Evolutionary conservation across 2,113 vertebrate species (phyloP).

Genomic region (Globicephala melas): DNA sequence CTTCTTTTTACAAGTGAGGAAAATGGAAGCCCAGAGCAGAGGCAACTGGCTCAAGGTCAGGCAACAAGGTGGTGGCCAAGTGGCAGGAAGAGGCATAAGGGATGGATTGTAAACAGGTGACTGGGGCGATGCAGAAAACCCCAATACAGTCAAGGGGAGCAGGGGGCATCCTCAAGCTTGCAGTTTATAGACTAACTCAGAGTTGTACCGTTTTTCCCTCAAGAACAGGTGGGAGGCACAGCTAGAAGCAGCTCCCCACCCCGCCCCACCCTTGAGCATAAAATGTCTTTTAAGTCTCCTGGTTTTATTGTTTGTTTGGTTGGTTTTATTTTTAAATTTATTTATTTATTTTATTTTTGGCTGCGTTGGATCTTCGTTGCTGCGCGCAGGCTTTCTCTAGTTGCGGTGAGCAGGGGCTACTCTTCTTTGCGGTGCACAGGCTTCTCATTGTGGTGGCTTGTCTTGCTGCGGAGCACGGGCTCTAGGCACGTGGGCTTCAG

Average conservation of each 20-base stretch:
- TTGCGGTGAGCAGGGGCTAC: no score
- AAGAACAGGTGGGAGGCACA: neutral
- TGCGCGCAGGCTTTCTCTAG: no score
- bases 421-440: no score
- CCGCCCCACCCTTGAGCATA: neutral
- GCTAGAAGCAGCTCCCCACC: neutral
- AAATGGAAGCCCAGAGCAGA: neutral
- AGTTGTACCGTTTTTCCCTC: neutral
- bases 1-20: neutral
- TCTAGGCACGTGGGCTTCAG: no score
- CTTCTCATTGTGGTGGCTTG: no score
- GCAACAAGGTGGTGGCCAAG: neutral
- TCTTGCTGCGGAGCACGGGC: no score
- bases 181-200: neutral
- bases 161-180: neutral
- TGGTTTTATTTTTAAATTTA: no score
- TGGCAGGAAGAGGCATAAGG: neutral
- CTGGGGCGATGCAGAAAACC: neutral
- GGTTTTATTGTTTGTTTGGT: neutral
- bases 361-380: no score
- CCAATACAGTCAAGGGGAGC: fast-evolving
- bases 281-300: neutral
- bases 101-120: neutral
- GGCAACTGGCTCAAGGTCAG: neutral
- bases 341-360: no score